Percentiles rank a stretch among this genome's conserved stretches.
phyloP scores from a whole-genome alignment of 2,113 vertebrate species.

The Buteo buteo region DNA sequence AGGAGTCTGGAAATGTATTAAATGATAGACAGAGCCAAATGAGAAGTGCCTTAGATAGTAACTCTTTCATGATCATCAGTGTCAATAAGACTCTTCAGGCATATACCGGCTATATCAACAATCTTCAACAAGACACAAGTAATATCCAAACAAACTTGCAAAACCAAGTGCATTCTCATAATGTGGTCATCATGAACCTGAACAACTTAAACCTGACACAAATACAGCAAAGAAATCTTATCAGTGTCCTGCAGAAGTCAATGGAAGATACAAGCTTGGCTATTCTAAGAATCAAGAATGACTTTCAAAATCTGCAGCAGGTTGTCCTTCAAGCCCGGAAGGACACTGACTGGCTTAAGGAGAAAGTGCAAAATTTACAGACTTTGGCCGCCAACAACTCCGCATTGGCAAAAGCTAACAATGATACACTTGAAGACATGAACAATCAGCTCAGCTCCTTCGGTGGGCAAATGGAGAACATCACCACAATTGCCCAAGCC shows the following conservation, averaged over 20 bases:
- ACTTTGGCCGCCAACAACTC: conserved; percentile 84
- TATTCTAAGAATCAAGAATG: conserved; percentile 85
- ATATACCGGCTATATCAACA: conserved; percentile 79
- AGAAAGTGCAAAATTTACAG: conserved; percentile 87
- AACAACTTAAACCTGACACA: conserved; percentile 91
- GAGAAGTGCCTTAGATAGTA: conserved; percentile 82
- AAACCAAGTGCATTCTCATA: conserved; percentile 83
- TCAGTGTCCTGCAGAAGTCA: conserved; percentile 82
- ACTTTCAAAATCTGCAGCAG: conserved; percentile 89
- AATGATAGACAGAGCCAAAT: conserved; percentile 85
- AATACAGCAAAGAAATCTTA: conserved; percentile 84
- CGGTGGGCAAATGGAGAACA: conserved; percentile 85
- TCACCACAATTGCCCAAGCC: conserved; percentile 81
- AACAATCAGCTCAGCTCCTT: conserved; percentile 83
- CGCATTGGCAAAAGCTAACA: conserved; percentile 83
- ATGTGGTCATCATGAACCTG: conserved; percentile 80
- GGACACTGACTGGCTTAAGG: conserved; percentile 87
- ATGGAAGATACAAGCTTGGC: conserved; percentile 86
- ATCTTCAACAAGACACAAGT: conserved; percentile 84
- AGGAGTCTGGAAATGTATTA: conserved; percentile 79
- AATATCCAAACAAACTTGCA: conserved; percentile 85
- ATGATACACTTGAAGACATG: conserved; percentile 89
- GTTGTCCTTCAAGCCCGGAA: conserved; percentile 82
- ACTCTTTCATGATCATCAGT: conserved; percentile 81
- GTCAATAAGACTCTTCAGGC: conserved; percentile 89